These are phyloP conservation scores for Psittacula echo DNA, from an alignment of 2,797 vertebrate genomes.

Conservation along the genomic window DNA sequence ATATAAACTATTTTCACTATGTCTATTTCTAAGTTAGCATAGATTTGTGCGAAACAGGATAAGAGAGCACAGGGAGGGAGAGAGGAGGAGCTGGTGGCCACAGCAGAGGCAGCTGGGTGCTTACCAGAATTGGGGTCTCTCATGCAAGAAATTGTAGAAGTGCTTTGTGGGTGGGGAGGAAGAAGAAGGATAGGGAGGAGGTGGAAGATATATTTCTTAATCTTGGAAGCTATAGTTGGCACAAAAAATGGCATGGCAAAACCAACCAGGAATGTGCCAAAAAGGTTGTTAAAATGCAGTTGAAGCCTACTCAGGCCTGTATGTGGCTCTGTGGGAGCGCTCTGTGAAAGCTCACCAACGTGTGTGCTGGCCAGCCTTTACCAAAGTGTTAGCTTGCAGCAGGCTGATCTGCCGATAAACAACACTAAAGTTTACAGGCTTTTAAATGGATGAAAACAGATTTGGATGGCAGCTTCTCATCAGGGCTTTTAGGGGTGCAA, in stretches of 20 bases:
- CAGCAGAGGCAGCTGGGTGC: neutral
- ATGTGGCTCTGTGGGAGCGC: fast-evolving
- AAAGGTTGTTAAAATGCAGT: neutral
- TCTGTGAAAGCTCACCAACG: fast-evolving
- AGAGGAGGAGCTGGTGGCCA: neutral
- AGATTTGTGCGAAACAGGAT: fast-evolving
- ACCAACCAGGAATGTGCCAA: fast-evolving
- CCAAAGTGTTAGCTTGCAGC: fast-evolving
- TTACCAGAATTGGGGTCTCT: neutral
- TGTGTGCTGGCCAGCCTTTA: fast-evolving
- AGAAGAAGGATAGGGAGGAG: neutral
- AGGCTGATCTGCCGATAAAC: neutral
- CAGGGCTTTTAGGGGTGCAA: neutral
- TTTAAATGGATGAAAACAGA: neutral
- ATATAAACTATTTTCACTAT: neutral
- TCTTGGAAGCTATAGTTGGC: neutral
- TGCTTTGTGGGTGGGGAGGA: neutral
- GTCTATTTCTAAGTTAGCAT: fast-evolving
- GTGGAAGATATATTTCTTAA: fast-evolving
- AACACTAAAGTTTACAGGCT: neutral
- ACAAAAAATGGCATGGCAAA: neutral
- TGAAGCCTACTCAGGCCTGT: neutral
- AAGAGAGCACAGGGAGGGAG: neutral
- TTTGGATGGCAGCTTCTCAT: neutral
- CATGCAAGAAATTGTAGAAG: neutral